Percentiles rank a stretch among this genome's conserved stretches.
These are phyloP conservation scores for Spatulosminthurus flaviceps DNA, from an alignment of 2,888 invertebrate genomes.

Conservation along the genomic window DNA sequence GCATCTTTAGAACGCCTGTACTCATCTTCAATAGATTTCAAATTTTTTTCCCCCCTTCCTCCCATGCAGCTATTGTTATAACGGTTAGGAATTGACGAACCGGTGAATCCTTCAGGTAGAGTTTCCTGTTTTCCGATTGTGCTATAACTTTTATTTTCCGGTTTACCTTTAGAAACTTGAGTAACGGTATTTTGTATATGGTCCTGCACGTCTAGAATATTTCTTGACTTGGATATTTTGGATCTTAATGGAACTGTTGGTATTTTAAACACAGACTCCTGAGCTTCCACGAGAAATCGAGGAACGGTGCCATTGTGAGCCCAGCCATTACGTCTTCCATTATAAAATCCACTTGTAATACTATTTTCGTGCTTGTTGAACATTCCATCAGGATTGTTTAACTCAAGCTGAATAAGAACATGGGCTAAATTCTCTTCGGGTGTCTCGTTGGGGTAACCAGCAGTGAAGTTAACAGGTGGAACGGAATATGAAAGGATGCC, in stretches of 20 bases:
- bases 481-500: neutral
- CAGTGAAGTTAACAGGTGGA: neutral
- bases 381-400: neutral
- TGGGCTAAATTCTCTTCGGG: slow-evolving; percentile 24
- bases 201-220: too few species aligned
- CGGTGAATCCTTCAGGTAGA: too few species aligned
- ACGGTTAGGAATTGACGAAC: too few species aligned
- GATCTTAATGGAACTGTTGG: neutral
- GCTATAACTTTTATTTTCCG: neutral
- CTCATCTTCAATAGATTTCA: too few species aligned
- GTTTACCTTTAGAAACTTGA: neutral
- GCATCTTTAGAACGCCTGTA: too few species aligned
- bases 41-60: too few species aligned
- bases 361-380: neutral
- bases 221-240: neutral
- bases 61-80: too few species aligned
- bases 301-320: too few species aligned
- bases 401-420: neutral
- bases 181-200: too few species aligned
- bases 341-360: neutral
- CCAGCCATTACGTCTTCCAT: neutral
- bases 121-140: too few species aligned
- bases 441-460: neutral
- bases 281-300: neutral
- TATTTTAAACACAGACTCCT: neutral